These are phyloP conservation scores for Sarcophaga variegata DNA, from an alignment of 2,888 invertebrate species.

Conservation along the genomic window DNA sequence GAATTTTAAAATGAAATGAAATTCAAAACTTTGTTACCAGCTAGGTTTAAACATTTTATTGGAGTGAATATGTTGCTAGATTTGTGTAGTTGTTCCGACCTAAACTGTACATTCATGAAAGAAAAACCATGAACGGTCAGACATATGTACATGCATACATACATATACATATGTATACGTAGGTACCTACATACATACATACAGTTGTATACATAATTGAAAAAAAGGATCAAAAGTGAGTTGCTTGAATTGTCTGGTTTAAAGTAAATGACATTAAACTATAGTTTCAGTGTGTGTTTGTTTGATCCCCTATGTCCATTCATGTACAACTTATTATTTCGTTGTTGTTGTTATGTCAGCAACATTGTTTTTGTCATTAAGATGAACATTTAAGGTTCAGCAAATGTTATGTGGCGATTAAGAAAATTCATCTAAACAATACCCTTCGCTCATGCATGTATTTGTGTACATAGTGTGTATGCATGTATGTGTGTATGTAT, in stretches of 20 bases:
- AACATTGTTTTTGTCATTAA: conserved; percentile 10
- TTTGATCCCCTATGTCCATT: background rate
- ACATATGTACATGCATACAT: background rate
- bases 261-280: background rate
- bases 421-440: too few species aligned
- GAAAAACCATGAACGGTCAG: too few species aligned
- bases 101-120: too few species aligned
- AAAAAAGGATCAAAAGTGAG: conserved; percentile 71
- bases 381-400: conserved; percentile 30
- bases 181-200: background rate
- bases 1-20: too few species aligned
- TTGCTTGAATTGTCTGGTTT: conserved; percentile 53
- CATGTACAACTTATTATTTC: conserved; percentile 9
- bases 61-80: too few species aligned
- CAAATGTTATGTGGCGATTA: conserved; percentile 4
- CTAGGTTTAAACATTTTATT: too few species aligned
- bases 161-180: background rate
- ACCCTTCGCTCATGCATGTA: too few species aligned
- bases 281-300: background rate
- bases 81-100: too few species aligned
- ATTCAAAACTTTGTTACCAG: too few species aligned
- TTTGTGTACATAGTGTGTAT: background rate
- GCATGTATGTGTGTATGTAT: background rate
- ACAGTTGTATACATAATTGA: conserved; percentile 71
- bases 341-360: conserved; percentile 25